Evolutionary conservation across 2,113 vertebrate species (phyloP), one percentile per base, ranked within the genome.

Genomic region (Zosterops lateralis): DNA sequence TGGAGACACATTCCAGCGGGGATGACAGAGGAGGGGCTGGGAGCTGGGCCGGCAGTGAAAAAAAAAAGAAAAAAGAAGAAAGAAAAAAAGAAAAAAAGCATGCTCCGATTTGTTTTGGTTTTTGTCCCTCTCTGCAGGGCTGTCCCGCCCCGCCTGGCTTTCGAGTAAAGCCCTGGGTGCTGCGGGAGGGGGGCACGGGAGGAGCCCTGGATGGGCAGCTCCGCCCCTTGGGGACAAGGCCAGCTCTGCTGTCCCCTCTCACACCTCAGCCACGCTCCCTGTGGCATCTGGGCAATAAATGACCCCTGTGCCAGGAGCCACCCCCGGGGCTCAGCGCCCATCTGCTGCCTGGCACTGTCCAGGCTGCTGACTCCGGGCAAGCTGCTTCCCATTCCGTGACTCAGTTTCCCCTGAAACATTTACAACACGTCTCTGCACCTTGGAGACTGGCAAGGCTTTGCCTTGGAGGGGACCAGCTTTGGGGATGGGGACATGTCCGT

Each of bases 21-120:
- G 82, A 95, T 89, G 95, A 91, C 94, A 94, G 93, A 95, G 96
- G 91, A 93, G 89, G 82, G 82, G 94, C 65, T 7, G 34, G 70
- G 87, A 95, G 76, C 87, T 29, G 67, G 29, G 86, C 82, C 2
- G 44, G 77, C 65, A 92, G 81, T 4, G 36, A 6, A 8, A 20
- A 50, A 36, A 73, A 32, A 36, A 84, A 73, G 66, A 38, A 80
- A 68, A 56, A 22, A 22, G 12, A 48, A 24, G 22, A 48, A 48
- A 24, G 6, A 7, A 22, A 48, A 48, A 22, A 48, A 20, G 9
- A 20, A 45, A 76, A 31, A 38, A 29, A 70, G 45, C 86, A 34
- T 58, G 89, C 93, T 92, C 6, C 0, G 56, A 84, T 93, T 92
- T 93, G 92, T 91, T 93, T 92, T 44, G 92, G 9, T 38, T 87